These are phyloP conservation scores for Apolygus lucorum DNA, from an alignment of 1,140 invertebrate genomes.

Conservation along the genomic window DNA sequence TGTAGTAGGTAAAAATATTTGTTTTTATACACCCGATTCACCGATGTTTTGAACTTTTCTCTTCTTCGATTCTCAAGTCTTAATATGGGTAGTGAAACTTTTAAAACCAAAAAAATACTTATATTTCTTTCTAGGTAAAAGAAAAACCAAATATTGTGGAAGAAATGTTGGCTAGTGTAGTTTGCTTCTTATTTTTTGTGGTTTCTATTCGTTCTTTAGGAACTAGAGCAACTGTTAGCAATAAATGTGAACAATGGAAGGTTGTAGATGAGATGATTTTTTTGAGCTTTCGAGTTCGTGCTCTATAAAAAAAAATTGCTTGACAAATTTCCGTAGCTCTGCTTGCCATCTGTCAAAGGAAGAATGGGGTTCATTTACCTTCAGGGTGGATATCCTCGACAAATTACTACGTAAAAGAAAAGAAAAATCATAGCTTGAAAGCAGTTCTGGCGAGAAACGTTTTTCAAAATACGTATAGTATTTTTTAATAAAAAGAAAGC, in stretches of 20 bases:
- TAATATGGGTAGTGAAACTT: not conserved
- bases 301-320: constrained; percentile 2
- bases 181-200: constrained; percentile 1
- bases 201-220: constrained; percentile 4
- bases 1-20: no score
- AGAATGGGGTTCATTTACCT: not conserved
- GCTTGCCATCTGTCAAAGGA: not conserved
- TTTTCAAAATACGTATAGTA: constrained; percentile 13
- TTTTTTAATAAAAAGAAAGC: constrained; percentile 8
- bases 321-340: constrained; percentile 8
- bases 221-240: constrained; percentile 14
- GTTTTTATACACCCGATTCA: no score
- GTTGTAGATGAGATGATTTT: not conserved
- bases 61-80: not conserved
- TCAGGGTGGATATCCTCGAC: no score
- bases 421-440: not conserved
- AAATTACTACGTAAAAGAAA: no score
- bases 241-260: constrained; percentile 14
- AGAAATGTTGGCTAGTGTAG: constrained; percentile 8
- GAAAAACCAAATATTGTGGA: not conserved
- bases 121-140: constrained; percentile 6
- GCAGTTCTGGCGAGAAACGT: not conserved
- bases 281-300: no score
- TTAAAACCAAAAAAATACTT: not conserved
- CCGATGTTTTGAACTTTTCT: not conserved